Percentiles rank a stretch among this genome's conserved stretches.
These are phyloP conservation scores for Pterocles orientalis DNA, from an alignment of 2,113 vertebrate species.

Conservation along the genomic window DNA sequence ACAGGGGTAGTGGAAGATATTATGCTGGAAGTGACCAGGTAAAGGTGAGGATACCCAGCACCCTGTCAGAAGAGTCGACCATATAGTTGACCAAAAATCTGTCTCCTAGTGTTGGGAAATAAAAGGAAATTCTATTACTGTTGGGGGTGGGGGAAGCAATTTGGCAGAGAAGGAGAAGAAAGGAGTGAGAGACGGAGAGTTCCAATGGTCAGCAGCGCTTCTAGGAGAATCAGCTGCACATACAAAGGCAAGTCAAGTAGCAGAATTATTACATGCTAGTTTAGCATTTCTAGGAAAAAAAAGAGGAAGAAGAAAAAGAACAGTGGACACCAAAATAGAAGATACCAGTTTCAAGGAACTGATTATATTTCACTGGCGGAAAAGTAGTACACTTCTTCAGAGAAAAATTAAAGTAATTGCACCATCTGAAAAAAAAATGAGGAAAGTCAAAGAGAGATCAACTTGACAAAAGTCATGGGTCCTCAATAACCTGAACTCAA, in stretches of 20 bases:
- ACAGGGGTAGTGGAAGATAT: neutral
- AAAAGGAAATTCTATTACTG: neutral
- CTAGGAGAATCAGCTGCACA: neutral
- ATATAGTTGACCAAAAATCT: neutral
- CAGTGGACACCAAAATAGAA: neutral
- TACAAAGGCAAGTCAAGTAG: neutral
- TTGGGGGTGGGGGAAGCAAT: neutral
- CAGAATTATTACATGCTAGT: neutral
- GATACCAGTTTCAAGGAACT: neutral
- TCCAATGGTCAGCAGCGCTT: neutral
- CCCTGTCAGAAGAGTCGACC: neutral
- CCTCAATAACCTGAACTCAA: neutral
- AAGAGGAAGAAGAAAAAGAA: neutral
- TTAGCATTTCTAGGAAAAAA: neutral
- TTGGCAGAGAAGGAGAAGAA: neutral
- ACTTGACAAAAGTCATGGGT: neutral
- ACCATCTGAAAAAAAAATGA: neutral
- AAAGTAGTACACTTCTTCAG: neutral
- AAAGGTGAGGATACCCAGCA: neutral
- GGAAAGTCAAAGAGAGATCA: neutral
- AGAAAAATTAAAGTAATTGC: neutral
- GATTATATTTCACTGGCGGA: neutral
- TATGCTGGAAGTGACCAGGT: neutral
- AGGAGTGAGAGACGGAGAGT: neutral
- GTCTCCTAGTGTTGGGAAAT: neutral